phyloP scores from a whole-genome alignment of 53 echinoderm and acorn worm species.

The Zoroaster sp. region DNA sequence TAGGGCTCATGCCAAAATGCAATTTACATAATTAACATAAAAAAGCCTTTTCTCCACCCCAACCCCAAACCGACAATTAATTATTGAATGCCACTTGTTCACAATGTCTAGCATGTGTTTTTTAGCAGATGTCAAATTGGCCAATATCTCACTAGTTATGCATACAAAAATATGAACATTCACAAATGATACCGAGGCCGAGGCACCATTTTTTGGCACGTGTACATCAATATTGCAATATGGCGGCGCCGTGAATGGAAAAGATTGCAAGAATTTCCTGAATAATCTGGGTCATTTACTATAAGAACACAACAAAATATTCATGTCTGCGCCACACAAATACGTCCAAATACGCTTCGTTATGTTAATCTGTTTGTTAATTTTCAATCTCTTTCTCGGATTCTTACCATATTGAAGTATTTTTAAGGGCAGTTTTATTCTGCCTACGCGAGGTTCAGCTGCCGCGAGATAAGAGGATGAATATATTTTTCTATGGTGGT shows the following conservation, averaged over 20 bases:
- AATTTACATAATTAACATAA: too few species aligned
- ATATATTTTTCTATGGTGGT: too few species aligned
- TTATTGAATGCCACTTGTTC: too few species aligned
- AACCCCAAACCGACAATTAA: too few species aligned
- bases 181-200: too few species aligned
- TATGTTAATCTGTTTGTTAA: background rate
- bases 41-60: too few species aligned
- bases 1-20: too few species aligned
- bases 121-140: too few species aligned
- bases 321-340: background rate
- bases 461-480: conserved; percentile 33
- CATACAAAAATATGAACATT: too few species aligned
- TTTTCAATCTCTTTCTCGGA: background rate
- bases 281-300: background rate
- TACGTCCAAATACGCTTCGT: background rate
- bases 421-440: conserved; percentile 33
- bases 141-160: too few species aligned
- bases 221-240: background rate
- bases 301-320: background rate
- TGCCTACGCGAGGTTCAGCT: conserved; percentile 10
- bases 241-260: background rate
- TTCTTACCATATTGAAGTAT: conserved; percentile 29
- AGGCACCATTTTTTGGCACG: too few species aligned
- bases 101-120: too few species aligned
- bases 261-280: background rate